Base-by-base conservation (phyloP, 2,888 invertebrate genomes). In the Gymnoscelis rufifasciata region DNA sequence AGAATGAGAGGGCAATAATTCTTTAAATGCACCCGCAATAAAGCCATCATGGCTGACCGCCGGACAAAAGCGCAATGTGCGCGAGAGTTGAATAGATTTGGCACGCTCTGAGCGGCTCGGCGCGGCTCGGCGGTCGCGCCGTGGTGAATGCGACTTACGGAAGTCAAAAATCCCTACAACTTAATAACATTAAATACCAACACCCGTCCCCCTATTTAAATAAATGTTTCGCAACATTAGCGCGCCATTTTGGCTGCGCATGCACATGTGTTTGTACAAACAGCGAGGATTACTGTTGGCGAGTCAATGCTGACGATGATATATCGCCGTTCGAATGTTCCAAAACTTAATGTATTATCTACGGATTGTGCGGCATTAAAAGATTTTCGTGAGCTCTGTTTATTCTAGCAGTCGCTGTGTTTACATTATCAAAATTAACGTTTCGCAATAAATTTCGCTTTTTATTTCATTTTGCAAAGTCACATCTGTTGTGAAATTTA, bases 181-280 rank as follows among this genome's bases (percentile, higher is more conserved):
- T 78, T 80, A 82, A 83, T 78, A 79, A 75, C 72, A 75, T 74
- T 78, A 82, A 83, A 83, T 79, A 82, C 68, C 76, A 73, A 75
- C 71, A 80, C 82, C 82, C 76, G 73, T 75, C 71, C 81, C 82
- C 82, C 78, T 66, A 68, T 79, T 80, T 73, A 77, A 76, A 77
- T 70, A 66, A 69, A 77, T 81, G 80, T 83, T 82, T 83, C 70
- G 74, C 80, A 77, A 83, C 79, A 82, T 81, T 79, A 77, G 66
- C 66, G 68, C 72, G 66, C 76, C 81, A 75, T 80, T 79, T 81
- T 68, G 66, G 58, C 78, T 78, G 83, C 71, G 77, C 63, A 55
- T 42, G 62, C 74, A 72, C 68, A 62, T 78, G 74, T 19, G 5
- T 19, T 19, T 19, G 19, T 74, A 62, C 68, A 69, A 73, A 68